Evolutionary conservation across 1,140 invertebrate species (phyloP).

Genomic region (Aleiodes sp.): DNA sequence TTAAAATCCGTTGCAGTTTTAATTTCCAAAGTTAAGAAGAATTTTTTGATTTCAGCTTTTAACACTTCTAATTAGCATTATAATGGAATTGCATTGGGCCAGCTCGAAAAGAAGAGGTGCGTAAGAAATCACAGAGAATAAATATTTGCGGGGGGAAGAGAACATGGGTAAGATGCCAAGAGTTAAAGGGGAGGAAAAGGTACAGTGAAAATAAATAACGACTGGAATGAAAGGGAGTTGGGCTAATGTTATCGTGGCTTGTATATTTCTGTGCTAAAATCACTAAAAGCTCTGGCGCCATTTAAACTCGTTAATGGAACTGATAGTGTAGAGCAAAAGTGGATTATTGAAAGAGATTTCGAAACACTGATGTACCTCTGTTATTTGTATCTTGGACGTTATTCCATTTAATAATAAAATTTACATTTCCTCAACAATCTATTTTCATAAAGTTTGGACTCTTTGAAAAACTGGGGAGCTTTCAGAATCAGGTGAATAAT

Average conservation of each 20-base stretch:
- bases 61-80: too few relatives aligned
- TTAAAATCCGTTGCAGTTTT: neutral
- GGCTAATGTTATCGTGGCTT: conserved; percentile 3
- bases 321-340: neutral
- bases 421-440: too few relatives aligned
- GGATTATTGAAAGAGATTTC: neutral
- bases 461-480: too few relatives aligned
- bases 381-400: too few relatives aligned
- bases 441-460: too few relatives aligned
- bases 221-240: neutral
- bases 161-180: neutral
- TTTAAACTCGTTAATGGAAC: neutral
- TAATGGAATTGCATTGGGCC: too few relatives aligned
- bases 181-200: neutral
- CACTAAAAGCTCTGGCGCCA: conserved; percentile 1
- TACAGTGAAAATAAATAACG: neutral
- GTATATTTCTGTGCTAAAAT: conserved; percentile 8
- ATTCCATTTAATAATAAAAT: too few relatives aligned
- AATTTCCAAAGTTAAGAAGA: too few relatives aligned
- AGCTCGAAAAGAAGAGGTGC: too few relatives aligned
- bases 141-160: neutral
- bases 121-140: conserved; percentile 11
- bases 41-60: too few relatives aligned
- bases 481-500: too few relatives aligned
- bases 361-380: too few relatives aligned